Evolutionary conservation across 2,797 vertebrate species (phyloP).

Genomic region (Hybognathus amarus): DNA sequence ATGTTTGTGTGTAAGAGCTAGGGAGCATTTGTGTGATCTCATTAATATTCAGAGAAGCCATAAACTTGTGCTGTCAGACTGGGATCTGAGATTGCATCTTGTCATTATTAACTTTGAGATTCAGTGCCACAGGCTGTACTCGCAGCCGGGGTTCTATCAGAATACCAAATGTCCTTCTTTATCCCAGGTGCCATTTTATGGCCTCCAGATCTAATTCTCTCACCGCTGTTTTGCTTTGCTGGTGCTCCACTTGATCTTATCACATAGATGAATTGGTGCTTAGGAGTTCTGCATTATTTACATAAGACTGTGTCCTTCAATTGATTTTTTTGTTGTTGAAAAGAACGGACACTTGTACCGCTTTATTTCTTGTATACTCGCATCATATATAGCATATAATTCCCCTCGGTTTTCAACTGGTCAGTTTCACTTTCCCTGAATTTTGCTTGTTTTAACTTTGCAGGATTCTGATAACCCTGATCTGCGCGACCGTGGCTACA

Average conservation of each 20-base stretch:
- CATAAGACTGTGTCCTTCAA: conserved; percentile 26
- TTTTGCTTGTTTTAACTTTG: conserved; percentile 13
- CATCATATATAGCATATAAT: neutral
- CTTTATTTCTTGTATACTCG: neutral
- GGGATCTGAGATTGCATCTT: conserved; percentile 30
- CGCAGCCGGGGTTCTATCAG: conserved; percentile 35
- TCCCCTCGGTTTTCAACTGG: neutral
- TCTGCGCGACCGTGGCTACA: conserved; percentile 94
- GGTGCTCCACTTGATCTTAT: conserved; percentile 24
- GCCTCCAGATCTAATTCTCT: conserved; percentile 21
- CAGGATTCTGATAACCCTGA: conserved; percentile 98
- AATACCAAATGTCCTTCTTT: conserved; percentile 33
- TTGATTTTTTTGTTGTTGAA: neutral
- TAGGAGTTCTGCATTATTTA: conserved; percentile 41
- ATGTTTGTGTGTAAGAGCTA: neutral
- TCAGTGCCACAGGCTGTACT: conserved; percentile 28
- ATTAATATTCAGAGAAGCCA: neutral
- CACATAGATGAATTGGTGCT: conserved; percentile 12
- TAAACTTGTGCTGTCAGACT: conserved; percentile 32
- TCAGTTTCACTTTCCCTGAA: conserved; percentile 31
- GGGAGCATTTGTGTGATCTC: neutral
- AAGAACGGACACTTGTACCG: neutral
- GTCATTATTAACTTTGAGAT: conserved; percentile 46
- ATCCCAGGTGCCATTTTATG: conserved; percentile 3
- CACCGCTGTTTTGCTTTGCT: conserved; percentile 26